Base-by-base conservation (phyloP, 1,140 invertebrate species). In the Drosophila mojavensis region DNA sequence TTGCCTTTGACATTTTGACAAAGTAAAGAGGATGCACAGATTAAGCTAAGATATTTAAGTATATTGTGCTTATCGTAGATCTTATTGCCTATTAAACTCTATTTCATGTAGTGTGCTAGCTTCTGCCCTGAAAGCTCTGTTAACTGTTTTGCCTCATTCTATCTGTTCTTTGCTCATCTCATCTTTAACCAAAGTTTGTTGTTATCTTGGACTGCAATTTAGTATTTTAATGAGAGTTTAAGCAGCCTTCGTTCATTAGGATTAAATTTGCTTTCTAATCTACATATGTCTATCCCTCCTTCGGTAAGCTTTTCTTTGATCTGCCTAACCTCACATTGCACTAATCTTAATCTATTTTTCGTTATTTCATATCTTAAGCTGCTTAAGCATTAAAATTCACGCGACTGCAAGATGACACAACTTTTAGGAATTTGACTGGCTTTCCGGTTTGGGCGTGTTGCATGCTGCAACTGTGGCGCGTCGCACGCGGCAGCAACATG, bases 401-500 rank as follows among this genome's bases (percentile, higher is more conserved):
- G 13, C 43, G 39, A 30, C 28, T 20, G 11, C 36, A 36, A 63
- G 45, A 70, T 63, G 72, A 54, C 67, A 58, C 51, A 63, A 53
- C n/a, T 41, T 17, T 36, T 15, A 17, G 24, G 61, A 75, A 75
- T 71, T 63, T 24, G 72, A 39, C 41, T 53, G 60, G 11, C 48
- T 64, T 70, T 70, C 72, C 66, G 72, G 65, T 69, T 63, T 10
- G 33, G 30, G 39, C 45, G 50, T 53, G 66, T 45, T 39, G 4
- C 28, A 47, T 41, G 26, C 48, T 56, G 33, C 62, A 58, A 9
- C 33, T 17, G 30, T n/a, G 30, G 48, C 55, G 28, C 20, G 15
- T 13, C 30, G 30, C 54, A 30, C 45, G 59, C 55, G 55, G 43
- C 68, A 65, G 54, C 69, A 72, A 72, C 69, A 72, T 66, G 69